Evolutionary conservation across 2,888 invertebrate genomes (phyloP), one percentile per base, ranked within the genome.

Genomic region (Eumacrocentrus americanus): DNA sequence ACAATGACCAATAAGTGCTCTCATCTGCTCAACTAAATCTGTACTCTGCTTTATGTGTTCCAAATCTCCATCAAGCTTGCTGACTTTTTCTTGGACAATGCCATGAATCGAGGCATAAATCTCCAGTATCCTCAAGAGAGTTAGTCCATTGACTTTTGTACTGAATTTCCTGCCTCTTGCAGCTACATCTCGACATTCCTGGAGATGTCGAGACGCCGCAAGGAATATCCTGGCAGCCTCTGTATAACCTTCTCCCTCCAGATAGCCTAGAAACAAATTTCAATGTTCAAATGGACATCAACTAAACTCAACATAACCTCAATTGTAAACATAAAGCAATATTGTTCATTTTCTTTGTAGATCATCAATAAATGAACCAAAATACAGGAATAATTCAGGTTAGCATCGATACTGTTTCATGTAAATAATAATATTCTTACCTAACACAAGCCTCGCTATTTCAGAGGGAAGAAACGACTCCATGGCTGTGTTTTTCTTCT

Each of bases 381-480:
- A n/a, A n/a, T n/a, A n/a, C n/a, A 7, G 5, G 2, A 42, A 11
- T 23, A 12, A 34, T 22, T 23, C 52, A 63, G 66, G 66, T 66
- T 66, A 65, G 66, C 63, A 58, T 65, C 60, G 37, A 29, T 29
- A 7, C 22, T 47, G 12, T 1, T 9, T 46, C 25, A 20, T 29
- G 12, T 2, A 35, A 47, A 12, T 35, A 51, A 34, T 29, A 47
- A 56, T 20, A 3, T 9, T 67, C 76, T 78, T 64, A 81, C 81
- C 81, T 18, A 79, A 73, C 42, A 81, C 78, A 23, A 81, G 64
- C 65, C 81, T 71, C 20, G 81, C 81, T 25, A 80, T 73, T 71
- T 81, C 81, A 11, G 81, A 81, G 0, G 81, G 81, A 47, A 81
- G 66, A 44, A 80, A 61, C 12, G 73, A 66, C 62, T 80, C 80